Base-by-base conservation (phyloP, 2,113 vertebrate genomes). In the Cephalopholis sonnerati region DNA sequence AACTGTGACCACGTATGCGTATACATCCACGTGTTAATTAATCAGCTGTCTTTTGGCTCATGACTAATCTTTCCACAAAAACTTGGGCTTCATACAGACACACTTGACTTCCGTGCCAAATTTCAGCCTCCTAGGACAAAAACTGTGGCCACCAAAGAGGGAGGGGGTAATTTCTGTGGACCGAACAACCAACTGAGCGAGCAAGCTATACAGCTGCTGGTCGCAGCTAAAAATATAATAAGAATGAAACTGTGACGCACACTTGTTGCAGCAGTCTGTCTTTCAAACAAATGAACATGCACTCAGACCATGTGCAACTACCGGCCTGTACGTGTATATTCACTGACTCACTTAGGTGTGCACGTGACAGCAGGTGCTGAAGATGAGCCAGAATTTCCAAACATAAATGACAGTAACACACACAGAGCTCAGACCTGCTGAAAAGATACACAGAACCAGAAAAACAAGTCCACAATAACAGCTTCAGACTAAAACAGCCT, bases 401-500 rank as follows among this genome's bases (percentile, higher is more conserved):
- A 77, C 74, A 71, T 69, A 64, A 74, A 87, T 51, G 77, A 83
- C 64, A 69, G 36, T 66, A 44, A 86, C 78, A 88, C 54, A 86
- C 77, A 72, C 57, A 32, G 48, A 55, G 55, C 53, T 46, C 70
- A 68, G 36, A 76, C 59, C 74, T 48, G 55, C 75, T 68, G 82
- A 92, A 82, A 90, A 83, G 67, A 85, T 74, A 86, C 73, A 86
- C 65, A 80, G 76, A 90, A 91, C 87, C 85, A 89, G 89, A 90
- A 92, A 90, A 93, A 94, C 87, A 92, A 92, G 83, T 87, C 83
- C 84, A 90, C 87, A 90, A 89, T 76, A 91, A 90, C 91, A 91
- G 82, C 85, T 79, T 82, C 78, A 82, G 70, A 75, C 88, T 74
- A 77, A 90, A 85, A 86, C 89, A 87, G 74, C 71, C 59, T 62